These are phyloP conservation scores for Papilio polyxenes DNA, from an alignment of 1,140 invertebrate species.

Conservation along the genomic window DNA sequence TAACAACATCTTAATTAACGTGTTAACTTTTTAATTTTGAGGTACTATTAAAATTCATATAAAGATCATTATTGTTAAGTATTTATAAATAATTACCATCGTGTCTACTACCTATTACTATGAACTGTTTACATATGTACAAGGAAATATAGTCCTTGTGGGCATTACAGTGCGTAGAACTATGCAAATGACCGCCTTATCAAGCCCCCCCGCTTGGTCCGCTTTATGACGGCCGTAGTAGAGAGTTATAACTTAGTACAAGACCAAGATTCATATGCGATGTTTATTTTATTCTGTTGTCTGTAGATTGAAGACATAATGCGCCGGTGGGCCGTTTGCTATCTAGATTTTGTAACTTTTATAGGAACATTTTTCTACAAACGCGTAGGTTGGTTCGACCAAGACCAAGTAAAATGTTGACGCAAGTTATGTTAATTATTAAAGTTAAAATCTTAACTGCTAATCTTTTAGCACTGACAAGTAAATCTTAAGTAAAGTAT, in stretches of 20 bases:
- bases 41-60: not conserved
- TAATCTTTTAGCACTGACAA: not conserved
- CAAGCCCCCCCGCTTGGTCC: constrained; percentile 61
- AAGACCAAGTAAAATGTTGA: not conserved
- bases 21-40: not conserved
- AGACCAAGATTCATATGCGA: constrained; percentile 56
- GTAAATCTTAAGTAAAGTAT: not conserved
- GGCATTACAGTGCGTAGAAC: constrained; percentile 32
- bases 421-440: not conserved
- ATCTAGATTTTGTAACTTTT: constrained; percentile 2
- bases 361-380: not conserved
- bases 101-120: not conserved
- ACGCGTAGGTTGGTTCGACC: not conserved
- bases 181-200: constrained; percentile 58
- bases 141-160: constrained; percentile 31
- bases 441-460: too few relatives aligned
- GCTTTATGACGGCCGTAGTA: constrained; percentile 58
- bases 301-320: constrained; percentile 44
- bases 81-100: constrained; percentile 11
- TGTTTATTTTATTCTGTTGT: constrained; percentile 61
- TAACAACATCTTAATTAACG: not conserved
- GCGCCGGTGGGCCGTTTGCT: not conserved
- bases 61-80: not conserved
- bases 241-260: constrained; percentile 50
- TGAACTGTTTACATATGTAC: not conserved